These are phyloP conservation scores for Lacanobia wlatinum DNA, from an alignment of 2,888 invertebrate genomes.

Conservation along the genomic window DNA sequence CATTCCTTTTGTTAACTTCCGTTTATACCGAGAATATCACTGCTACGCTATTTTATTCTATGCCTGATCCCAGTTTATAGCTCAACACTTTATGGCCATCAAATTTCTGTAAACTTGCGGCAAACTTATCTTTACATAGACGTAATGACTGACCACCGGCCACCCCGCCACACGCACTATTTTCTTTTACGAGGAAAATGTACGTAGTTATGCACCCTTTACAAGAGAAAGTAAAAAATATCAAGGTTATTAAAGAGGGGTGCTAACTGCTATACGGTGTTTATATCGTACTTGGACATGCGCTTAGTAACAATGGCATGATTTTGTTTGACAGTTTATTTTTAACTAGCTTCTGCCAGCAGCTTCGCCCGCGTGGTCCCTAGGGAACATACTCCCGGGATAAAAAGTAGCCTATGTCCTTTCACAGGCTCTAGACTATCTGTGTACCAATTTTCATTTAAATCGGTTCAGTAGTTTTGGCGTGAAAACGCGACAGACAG, in stretches of 20 bases:
- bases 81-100: conserved; percentile 86
- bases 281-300: not conserved
- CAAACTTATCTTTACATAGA: conserved; percentile 70
- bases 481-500: too few relatives aligned
- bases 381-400: too few relatives aligned
- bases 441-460: too few relatives aligned
- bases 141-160: conserved; percentile 45
- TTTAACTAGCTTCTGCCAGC: too few relatives aligned
- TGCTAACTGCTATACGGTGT: conserved; percentile 26
- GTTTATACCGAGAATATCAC: not conserved
- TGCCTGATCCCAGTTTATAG: conserved; percentile 78
- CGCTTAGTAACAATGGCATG: not conserved
- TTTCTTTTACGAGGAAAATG: conserved; percentile 33
- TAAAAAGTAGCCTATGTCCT: too few relatives aligned
- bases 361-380: too few relatives aligned
- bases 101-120: conserved; percentile 87
- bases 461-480: too few relatives aligned
- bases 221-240: conserved; percentile 13
- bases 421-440: too few relatives aligned
- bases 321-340: not conserved
- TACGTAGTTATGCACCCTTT: conserved; percentile 25
- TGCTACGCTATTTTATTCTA: conserved; percentile 2
- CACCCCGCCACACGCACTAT: conserved; percentile 11
- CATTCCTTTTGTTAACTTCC: not conserved
- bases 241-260: conserved; percentile 14